Conservation (phyloP, 2,888 invertebrate species). For the Meta bourneti region DNA sequence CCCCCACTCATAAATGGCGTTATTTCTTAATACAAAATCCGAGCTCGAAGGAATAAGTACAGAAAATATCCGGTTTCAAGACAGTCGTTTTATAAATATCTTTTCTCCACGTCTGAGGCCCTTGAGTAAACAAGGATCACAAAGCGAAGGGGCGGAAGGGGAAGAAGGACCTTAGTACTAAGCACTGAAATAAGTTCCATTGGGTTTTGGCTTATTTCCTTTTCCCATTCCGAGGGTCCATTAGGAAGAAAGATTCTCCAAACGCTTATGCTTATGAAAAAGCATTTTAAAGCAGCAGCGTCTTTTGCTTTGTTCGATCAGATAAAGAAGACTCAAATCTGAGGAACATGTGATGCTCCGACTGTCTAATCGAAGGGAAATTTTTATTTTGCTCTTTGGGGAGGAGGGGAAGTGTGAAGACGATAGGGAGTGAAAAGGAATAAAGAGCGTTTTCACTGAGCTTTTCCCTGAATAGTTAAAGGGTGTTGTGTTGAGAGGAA, state of each 20-base stretch:
- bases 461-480: too few relatives aligned
- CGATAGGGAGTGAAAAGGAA: too few relatives aligned
- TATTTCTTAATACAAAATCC: constrained; percentile 18
- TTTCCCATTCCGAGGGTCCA: constrained; percentile 21
- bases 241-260: constrained; percentile 14
- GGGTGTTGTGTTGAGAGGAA: too few relatives aligned
- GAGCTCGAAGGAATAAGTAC: not conserved
- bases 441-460: too few relatives aligned
- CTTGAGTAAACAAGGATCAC: constrained; percentile 2
- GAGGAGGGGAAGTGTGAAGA: too few relatives aligned
- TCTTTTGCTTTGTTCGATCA: not conserved
- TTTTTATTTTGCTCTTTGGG: not conserved
- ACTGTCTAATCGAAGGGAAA: too few relatives aligned
- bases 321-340: constrained; percentile 10
- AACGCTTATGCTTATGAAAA: constrained; percentile 24
- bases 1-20: constrained; percentile 26
- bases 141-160: not conserved
- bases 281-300: not conserved
- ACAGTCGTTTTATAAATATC: not conserved
- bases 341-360: not conserved
- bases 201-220: constrained; percentile 15
- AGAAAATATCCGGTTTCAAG: constrained; percentile 22
- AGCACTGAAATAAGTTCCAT: constrained; percentile 18
- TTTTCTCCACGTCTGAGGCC: not conserved
- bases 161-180: constrained; percentile 1